These are phyloP conservation scores for Muricea muricata DNA, from an alignment of 92 coral and sea anemone species.

Conservation along the genomic window DNA sequence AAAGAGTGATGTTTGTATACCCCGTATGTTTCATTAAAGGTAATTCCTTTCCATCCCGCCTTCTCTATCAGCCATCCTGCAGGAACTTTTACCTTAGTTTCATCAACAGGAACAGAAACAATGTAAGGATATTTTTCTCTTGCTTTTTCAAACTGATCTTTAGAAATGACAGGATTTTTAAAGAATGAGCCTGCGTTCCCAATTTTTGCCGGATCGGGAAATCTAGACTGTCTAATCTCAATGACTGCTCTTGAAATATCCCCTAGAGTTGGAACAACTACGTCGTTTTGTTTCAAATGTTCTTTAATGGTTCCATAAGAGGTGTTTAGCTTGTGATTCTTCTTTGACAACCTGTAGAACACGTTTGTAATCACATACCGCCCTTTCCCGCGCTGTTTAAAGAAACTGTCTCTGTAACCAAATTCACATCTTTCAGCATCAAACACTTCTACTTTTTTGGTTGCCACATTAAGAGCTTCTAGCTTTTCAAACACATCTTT, in stretches of 20 bases:
- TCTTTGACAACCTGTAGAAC: neutral
- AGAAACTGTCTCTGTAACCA: neutral
- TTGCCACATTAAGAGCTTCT: neutral
- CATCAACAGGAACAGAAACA: neutral
- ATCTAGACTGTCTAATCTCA: neutral
- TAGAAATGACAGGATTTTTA: neutral
- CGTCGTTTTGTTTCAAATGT: neutral
- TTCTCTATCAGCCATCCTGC: neutral
- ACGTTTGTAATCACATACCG: neutral
- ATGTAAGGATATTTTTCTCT: neutral
- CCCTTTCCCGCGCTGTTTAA: neutral
- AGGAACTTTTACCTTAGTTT: neutral
- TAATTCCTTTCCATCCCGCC: neutral
- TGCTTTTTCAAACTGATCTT: neutral
- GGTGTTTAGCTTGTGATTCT: neutral
- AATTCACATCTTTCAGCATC: neutral
- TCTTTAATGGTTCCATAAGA: neutral
- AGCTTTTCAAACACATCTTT: neutral
- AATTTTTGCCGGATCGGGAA: neutral
- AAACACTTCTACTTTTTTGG: neutral
- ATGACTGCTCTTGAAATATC: neutral
- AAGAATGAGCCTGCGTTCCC: neutral
- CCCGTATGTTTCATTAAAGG: neutral
- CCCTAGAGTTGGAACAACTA: neutral
- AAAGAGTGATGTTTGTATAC: neutral